phyloP scores from a whole-genome alignment of 2,888 invertebrate genomes.

The Machimus atricapillus region DNA sequence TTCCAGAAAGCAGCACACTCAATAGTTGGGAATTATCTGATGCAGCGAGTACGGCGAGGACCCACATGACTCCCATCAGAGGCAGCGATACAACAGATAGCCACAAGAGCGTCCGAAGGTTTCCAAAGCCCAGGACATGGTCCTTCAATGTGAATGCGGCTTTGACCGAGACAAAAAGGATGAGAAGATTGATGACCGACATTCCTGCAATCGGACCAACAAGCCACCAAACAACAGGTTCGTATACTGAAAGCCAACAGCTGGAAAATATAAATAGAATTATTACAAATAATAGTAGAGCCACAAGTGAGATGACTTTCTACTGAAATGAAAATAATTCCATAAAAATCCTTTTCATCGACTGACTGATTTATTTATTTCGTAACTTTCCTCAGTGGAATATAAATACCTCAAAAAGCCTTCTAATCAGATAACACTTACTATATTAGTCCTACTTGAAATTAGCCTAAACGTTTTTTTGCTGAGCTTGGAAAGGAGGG shows the following conservation, averaged over 20 bases:
- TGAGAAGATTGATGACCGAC: conserved; percentile 78
- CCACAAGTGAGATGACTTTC: background rate
- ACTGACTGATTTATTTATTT: background rate
- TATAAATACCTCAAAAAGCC: background rate
- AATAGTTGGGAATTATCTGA: conserved; percentile 77
- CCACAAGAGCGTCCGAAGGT: conserved; percentile 83
- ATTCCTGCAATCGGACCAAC: conserved; percentile 87
- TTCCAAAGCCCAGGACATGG: conserved; percentile 86
- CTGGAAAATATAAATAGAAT: conserved; percentile 64
- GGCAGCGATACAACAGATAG: conserved; percentile 87
- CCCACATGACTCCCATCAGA: conserved; percentile 85
- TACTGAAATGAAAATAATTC: background rate
- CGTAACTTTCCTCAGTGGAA: background rate
- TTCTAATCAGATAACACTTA: background rate
- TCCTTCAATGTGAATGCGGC: conserved; percentile 92
- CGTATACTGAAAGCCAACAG: conserved; percentile 94
- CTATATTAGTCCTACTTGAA: background rate
- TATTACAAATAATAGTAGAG: background rate
- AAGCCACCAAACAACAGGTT: conserved; percentile 94
- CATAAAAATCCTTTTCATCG: background rate
- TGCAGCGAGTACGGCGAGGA: conserved; percentile 79
- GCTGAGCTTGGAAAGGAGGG: background rate
- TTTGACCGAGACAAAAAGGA: conserved; percentile 83
- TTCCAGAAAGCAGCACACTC: conserved; percentile 78
- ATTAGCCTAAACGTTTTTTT: background rate